Percentiles rank a stretch among this genome's conserved stretches.
Conservation (phyloP, 1,140 invertebrate genomes). For the Drosophila asahinai region DNA sequence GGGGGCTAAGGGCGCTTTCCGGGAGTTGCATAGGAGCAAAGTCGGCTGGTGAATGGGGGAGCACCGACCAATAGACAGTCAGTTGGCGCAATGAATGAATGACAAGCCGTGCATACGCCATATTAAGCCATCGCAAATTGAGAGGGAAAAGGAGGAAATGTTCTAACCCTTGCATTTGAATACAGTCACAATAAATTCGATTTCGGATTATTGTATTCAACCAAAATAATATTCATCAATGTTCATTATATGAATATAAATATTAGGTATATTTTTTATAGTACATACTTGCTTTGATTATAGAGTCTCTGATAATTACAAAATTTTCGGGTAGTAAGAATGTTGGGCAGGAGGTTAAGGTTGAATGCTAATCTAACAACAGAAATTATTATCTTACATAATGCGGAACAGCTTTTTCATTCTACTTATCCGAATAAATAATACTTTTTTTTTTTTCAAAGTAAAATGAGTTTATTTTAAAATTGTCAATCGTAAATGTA, state of each 20-base stretch:
- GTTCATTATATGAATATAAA: too few species aligned
- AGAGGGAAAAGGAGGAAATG: not conserved
- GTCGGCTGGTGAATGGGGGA: not conserved
- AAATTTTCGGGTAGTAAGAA: not conserved
- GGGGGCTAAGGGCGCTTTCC: slow-evolving; percentile 3
- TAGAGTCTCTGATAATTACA: not conserved
- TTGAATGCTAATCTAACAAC: not conserved
- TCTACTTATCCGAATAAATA: not conserved
- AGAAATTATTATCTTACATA: not conserved
- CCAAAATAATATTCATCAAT: too few species aligned
- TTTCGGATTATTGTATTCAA: not conserved
- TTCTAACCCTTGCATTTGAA: slow-evolving; percentile 1
- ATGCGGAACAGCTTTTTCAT: not conserved
- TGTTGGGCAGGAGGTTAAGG: not conserved
- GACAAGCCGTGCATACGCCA: slow-evolving; percentile 71
- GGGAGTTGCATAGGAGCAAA: not conserved
- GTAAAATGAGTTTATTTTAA: not conserved
- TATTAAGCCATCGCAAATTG: slow-evolving; percentile 68
- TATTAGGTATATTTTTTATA: too few species aligned
- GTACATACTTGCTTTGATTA: not conserved
- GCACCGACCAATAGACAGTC: slow-evolving; percentile 21
- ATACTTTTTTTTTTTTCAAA: not conserved
- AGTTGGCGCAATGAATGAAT: slow-evolving; percentile 68
- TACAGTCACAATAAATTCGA: not conserved
- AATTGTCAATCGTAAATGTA: not conserved